Base-by-base conservation (phyloP, 2,888 invertebrate genomes). In the Eilema depressum region DNA sequence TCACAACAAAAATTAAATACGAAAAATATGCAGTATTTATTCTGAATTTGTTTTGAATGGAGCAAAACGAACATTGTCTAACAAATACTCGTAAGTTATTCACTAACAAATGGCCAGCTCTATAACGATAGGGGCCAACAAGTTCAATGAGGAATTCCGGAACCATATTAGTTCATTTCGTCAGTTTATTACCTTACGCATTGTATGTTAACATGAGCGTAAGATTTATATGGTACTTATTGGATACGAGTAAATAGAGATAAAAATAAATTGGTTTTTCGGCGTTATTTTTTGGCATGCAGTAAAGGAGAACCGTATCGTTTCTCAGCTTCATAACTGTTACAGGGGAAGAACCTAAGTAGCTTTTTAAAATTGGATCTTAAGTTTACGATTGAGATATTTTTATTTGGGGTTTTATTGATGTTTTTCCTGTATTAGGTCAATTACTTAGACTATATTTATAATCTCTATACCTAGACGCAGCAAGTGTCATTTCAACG, bases 171-270 rank as follows among this genome's bases (percentile, higher is more conserved):
- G 41, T 63, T 41, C 41, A 63, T 26, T 23, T 26, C 63, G 25
- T 10, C 63, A 63, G 63, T 63, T 41, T 63, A 63, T 63, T 63
- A 41, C 63, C 20, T 26, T 26, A 26, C 41, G 63, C 41, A 41
- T 63, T 41, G 63, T 63, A 41, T 63, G 63, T 63, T 63, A 63
- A 63, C 63, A 41, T 63, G 63, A 41, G 63, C 26, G 12, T 26
- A 41, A 41, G 41, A 63, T 63, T 25, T 63, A 41, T 63, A 41
- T 17, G 37, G 37, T 63, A 20, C 63, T 41, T 63, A 41, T 63
- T 63, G 17, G 41, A 63, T 63, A 63, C 41, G 41, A 63, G 20
- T 30, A 59, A 70, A 33, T 47, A 30, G n/a, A 20, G 25, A 20
- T 8, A 37, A 25, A n/a, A 63, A 37, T 41, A 63, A 26, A 63